Evolutionary conservation across 2,113 vertebrate species (phyloP).

Genomic region (Podarcis raffonei): DNA sequence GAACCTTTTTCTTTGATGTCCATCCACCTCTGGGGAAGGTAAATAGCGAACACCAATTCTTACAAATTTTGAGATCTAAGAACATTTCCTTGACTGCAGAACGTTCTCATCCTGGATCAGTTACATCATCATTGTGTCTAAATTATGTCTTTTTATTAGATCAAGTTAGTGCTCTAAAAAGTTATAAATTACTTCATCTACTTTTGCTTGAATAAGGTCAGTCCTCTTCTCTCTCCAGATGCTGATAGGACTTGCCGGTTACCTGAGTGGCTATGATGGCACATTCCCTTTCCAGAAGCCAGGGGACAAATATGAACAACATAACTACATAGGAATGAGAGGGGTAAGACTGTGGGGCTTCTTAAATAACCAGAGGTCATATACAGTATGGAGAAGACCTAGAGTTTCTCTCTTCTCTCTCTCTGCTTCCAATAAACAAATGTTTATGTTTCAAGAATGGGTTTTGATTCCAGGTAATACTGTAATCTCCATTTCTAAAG

Average conservation of each 20-base stretch:
- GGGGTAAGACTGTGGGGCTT: constrained; percentile 80
- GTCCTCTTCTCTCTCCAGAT: constrained; percentile 78
- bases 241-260: constrained; percentile 95
- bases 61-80: background rate
- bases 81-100: background rate
- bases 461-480: background rate
- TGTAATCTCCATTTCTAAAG: constrained; percentile 4
- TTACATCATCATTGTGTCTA: too few relatives aligned
- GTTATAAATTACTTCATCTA: background rate
- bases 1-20: constrained; percentile 98
- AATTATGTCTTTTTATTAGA: background rate
- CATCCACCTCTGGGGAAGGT: constrained; percentile 98
- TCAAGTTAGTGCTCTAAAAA: background rate
- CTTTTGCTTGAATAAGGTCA: background rate
- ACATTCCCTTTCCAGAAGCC: constrained; percentile 95
- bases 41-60: constrained; percentile 40
- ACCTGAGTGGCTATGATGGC: constrained; percentile 93
- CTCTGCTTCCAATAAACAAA: background rate
- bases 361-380: background rate
- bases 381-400: background rate
- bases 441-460: background rate
- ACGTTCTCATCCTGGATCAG: background rate
- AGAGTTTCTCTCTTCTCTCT: background rate
- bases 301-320: constrained; percentile 93
- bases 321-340: constrained; percentile 96